A percentile compares a stretch with the other conserved stretches of the same genome.
These are phyloP conservation scores for Myodes glareolus DNA, from an alignment of 2,113 vertebrate species.

Conservation along the genomic window DNA sequence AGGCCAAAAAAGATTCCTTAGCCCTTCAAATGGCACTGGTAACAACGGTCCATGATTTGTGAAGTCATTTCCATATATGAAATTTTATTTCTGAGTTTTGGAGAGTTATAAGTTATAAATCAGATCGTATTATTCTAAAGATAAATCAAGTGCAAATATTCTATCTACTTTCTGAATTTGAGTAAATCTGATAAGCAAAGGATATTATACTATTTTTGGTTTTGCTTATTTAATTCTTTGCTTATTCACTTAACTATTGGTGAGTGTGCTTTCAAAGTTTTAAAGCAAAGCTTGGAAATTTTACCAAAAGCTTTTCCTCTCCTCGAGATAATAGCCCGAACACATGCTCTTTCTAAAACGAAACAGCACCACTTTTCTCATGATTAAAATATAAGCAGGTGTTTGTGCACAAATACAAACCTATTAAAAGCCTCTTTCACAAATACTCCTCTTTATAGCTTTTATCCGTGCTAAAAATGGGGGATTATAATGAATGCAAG, in stretches of 20 bases:
- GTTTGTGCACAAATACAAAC: constrained; percentile 68
- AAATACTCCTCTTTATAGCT: constrained; percentile 70
- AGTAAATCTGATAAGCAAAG: constrained; percentile 30
- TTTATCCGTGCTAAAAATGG: constrained; percentile 76
- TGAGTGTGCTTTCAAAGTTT: constrained; percentile 30
- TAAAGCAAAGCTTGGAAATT: constrained; percentile 50
- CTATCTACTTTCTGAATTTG: background rate
- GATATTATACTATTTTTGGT: background rate
- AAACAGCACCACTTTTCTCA: constrained; percentile 55
- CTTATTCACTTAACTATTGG: constrained; percentile 16
- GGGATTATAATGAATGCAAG: constrained; percentile 71
- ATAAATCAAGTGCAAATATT: background rate
- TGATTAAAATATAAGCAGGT: constrained; percentile 75
- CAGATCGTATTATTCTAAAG: background rate
- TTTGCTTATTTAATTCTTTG: background rate
- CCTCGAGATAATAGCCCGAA: constrained; percentile 42
- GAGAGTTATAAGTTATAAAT: background rate
- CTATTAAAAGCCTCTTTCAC: constrained; percentile 73
- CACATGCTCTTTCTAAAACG: constrained; percentile 16
- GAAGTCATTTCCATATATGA: background rate
- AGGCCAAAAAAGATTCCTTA: background rate
- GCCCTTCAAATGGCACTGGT: constrained; percentile 21
- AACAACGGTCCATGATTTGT: background rate
- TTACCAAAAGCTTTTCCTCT: background rate
- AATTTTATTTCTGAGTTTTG: background rate